A percentile compares a stretch with the other conserved stretches of the same genome.
phyloP scores from a whole-genome alignment of 2,797 vertebrate genomes.

The Bryconaethiops microstoma region DNA sequence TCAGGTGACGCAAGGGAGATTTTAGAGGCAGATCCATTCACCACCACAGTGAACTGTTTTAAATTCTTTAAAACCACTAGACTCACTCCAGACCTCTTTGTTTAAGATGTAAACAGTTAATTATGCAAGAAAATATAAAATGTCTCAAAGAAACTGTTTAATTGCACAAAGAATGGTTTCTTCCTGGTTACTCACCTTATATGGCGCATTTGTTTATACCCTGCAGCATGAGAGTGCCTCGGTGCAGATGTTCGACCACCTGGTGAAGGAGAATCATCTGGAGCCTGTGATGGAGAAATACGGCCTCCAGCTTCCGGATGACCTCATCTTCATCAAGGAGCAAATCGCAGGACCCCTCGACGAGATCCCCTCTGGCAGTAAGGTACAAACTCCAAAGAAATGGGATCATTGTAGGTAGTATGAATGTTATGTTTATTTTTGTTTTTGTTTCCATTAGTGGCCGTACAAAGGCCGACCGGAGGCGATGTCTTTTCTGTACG shows the following conservation, averaged over 20 bases:
- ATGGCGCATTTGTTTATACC: too few relatives aligned
- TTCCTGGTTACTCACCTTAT: too few relatives aligned
- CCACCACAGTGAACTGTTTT: too few relatives aligned
- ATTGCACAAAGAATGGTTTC: neutral
- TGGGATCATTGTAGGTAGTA: too few relatives aligned
- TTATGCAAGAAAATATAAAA: too few relatives aligned
- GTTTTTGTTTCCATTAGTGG: conserved; percentile 75
- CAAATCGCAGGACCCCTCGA: conserved; percentile 84
- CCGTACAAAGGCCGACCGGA: conserved; percentile 81
- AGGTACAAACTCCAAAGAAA: conserved; percentile 24
- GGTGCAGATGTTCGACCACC: conserved; percentile 90
- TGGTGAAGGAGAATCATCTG: conserved; percentile 82
- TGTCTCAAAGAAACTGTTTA: neutral
- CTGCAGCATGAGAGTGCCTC: conserved; percentile 87
- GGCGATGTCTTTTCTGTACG: conserved; percentile 93
- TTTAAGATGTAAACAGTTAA: too few relatives aligned
- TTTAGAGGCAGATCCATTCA: too few relatives aligned
- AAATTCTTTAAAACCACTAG: too few relatives aligned
- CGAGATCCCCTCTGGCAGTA: neutral
- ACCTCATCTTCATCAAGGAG: conserved; percentile 92
- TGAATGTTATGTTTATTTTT: neutral
- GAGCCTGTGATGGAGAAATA: conserved; percentile 75
- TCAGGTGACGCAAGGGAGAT: too few relatives aligned
- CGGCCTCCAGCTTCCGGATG: conserved; percentile 83
- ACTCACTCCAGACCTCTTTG: too few relatives aligned